phyloP scores from a whole-genome alignment of 2,888 invertebrate genomes.

The Mesopsocus fuscifrons region DNA sequence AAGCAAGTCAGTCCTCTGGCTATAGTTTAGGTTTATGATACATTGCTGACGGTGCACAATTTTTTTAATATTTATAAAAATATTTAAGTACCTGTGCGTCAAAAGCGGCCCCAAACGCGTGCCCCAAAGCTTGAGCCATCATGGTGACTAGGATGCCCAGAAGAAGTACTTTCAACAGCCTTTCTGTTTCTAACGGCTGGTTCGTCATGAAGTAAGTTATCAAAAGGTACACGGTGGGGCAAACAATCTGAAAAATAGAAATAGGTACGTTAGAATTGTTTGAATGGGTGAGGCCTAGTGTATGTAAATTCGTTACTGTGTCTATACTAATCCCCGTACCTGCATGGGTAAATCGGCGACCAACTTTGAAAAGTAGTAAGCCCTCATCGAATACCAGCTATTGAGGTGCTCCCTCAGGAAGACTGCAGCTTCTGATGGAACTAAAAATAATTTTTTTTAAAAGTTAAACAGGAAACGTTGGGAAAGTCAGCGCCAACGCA shows the following conservation, averaged over 20 bases:
- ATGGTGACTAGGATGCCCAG: constrained; percentile 47
- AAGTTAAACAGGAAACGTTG: too few relatives aligned
- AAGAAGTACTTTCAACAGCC: constrained; percentile 43
- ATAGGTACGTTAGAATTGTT: too few relatives aligned
- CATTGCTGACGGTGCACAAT: too few relatives aligned
- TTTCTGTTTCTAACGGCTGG: constrained; percentile 41
- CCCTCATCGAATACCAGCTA: constrained; percentile 53
- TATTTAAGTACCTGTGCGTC: constrained; percentile 40
- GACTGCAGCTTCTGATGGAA: constrained; percentile 52
- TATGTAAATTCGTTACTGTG: too few relatives aligned
- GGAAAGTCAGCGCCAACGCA: too few relatives aligned
- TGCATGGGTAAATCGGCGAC: constrained; percentile 56
- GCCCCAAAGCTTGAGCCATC: constrained; percentile 56
- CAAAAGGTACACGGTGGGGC: constrained; percentile 48
- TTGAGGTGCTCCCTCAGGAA: constrained; percentile 55
- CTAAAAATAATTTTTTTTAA: constrained; percentile 34
- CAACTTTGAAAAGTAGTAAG: constrained; percentile 55
- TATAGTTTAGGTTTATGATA: too few relatives aligned
- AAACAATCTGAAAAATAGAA: constrained; percentile 36
- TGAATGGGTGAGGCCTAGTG: too few relatives aligned
- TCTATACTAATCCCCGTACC: constrained; percentile 28
- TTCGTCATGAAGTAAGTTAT: constrained; percentile 64
- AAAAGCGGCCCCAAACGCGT: constrained; percentile 52
- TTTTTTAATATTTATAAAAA: too few relatives aligned
- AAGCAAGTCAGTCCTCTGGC: too few relatives aligned